Evolutionary conservation across 2,888 invertebrate species (phyloP), one percentile per base, ranked within the genome.

Genomic region (Hypsopygia costalis): DNA sequence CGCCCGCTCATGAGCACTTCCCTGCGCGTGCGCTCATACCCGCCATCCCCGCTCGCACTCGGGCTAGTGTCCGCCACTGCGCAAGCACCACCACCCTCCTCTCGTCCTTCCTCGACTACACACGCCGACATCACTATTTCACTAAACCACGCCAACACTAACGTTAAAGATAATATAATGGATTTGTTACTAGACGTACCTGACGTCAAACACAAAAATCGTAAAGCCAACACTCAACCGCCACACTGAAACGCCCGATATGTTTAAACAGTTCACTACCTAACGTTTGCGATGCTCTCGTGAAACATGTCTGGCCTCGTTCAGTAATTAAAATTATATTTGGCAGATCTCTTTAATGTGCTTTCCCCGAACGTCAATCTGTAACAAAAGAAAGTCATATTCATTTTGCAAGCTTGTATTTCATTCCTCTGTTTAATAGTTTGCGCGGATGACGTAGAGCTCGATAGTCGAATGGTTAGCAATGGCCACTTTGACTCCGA

Each of bases 1-100:
- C 90, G 77, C 0, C 87, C 91, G 34, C 90, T 90, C 49, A 92
- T 62, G 37, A 91, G 73, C 40, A 90, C 89, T 47, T 91, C 91
- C 44, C 90, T 77, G 36, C 88, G 77, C 32, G 83, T 69, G 29
- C 80, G 73, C 55, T 82, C 83, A 78, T 78, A 49, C 81, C 85
- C 50, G 71, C 90, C 68, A 40, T 62, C 69, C 31, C 58, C 68
- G 22, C 59, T 63, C 29, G 62, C 62, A 27, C 38, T 33, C 31
- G 47, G 46, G 16, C 48, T 46, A 38, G 37, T 58, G 31, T 71
- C 76, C 6, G 52, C 47, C 32, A 22, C 3, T 38, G 55, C 58
- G 43, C 62, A 51, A 41, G 55, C 58, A 47, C 77, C 81, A 39
- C 77, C 78, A 5, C 80, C 77, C 48, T 80, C 81, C 45, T 87